Percentiles rank a stretch among this genome's conserved stretches.
Evolutionary conservation across 2,888 invertebrate genomes (phyloP).

Genomic region (Epirrita christyi): DNA sequence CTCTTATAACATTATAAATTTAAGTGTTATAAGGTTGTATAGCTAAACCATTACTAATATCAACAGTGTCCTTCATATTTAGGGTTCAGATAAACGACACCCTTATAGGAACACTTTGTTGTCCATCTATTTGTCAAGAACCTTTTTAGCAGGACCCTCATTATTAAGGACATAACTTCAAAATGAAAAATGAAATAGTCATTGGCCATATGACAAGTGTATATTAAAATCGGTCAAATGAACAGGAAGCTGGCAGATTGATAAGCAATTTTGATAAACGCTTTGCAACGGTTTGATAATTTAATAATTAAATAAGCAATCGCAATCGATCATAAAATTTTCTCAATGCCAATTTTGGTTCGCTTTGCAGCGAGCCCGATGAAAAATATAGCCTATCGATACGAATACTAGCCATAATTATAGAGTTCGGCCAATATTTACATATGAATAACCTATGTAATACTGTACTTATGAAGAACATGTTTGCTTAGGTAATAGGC

Average conservation of each 20-base stretch:
- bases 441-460: conserved; percentile 31
- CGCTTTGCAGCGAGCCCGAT: conserved; percentile 38
- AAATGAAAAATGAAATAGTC: too few relatives aligned
- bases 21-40: too few relatives aligned
- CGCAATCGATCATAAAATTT: conserved; percentile 43
- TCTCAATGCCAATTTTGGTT: conserved; percentile 42
- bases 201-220: too few relatives aligned
- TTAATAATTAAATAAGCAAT: conserved; percentile 40
- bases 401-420: conserved; percentile 31
- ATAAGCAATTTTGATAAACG: conserved; percentile 39
- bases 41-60: too few relatives aligned
- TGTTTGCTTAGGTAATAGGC: conserved; percentile 28
- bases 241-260: conserved; percentile 30
- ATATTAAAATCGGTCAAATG: conserved; percentile 5
- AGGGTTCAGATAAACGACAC: too few relatives aligned
- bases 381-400: conserved; percentile 42
- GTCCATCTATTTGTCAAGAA: too few relatives aligned
- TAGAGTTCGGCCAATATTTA: conserved; percentile 32
- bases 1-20: not conserved
- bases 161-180: too few relatives aligned
- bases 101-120: too few relatives aligned
- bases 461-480: conserved; percentile 24
- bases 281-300: conserved; percentile 18
- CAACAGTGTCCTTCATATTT: too few relatives aligned
- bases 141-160: too few relatives aligned